Conservation (phyloP, 2,888 invertebrate genomes). For the Acleris sparsana region DNA sequence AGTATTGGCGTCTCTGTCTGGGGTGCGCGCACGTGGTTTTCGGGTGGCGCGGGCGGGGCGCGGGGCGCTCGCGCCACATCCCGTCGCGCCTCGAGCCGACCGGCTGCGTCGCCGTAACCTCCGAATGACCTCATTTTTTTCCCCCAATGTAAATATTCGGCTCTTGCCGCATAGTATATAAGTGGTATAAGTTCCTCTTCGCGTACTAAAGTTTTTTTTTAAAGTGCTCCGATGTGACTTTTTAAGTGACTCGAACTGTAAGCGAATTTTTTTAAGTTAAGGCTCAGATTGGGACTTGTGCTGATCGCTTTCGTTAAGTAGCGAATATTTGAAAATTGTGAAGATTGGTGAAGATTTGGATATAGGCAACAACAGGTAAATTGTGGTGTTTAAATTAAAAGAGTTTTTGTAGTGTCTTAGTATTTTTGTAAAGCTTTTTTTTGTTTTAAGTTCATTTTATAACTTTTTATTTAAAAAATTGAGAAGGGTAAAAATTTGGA, state of each 20-base stretch:
- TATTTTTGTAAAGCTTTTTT: conserved; percentile 11
- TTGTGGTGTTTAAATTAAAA: conserved; percentile 38
- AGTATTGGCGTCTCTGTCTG: conserved; percentile 60
- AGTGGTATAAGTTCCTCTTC: conserved; percentile 81
- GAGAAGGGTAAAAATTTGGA: too few relatives aligned
- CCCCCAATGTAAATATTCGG: conserved; percentile 83
- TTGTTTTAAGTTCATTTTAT: neutral
- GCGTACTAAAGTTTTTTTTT: conserved; percentile 55
- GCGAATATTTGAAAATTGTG: conserved; percentile 43
- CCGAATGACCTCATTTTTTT: conserved; percentile 83
- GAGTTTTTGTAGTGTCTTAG: conserved; percentile 23
- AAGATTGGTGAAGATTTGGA: conserved; percentile 48
- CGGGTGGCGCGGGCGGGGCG: conserved; percentile 53
- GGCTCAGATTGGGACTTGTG: conserved; percentile 43
- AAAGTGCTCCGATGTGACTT: conserved; percentile 28
- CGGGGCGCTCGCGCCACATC: conserved; percentile 66
- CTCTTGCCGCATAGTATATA: conserved; percentile 80
- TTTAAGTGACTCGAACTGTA: conserved; percentile 21
- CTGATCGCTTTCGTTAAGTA: conserved; percentile 42
- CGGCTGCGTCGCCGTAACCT: conserved; percentile 82
- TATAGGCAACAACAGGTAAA: conserved; percentile 49
- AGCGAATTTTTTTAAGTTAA: conserved; percentile 20
- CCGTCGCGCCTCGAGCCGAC: conserved; percentile 80
- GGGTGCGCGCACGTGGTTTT: conserved; percentile 77
- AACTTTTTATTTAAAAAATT: too few relatives aligned